Percentiles rank a stretch among this genome's conserved stretches.
phyloP scores from a whole-genome alignment of 2,113 vertebrate species.

The Fulmarus glacialis region DNA sequence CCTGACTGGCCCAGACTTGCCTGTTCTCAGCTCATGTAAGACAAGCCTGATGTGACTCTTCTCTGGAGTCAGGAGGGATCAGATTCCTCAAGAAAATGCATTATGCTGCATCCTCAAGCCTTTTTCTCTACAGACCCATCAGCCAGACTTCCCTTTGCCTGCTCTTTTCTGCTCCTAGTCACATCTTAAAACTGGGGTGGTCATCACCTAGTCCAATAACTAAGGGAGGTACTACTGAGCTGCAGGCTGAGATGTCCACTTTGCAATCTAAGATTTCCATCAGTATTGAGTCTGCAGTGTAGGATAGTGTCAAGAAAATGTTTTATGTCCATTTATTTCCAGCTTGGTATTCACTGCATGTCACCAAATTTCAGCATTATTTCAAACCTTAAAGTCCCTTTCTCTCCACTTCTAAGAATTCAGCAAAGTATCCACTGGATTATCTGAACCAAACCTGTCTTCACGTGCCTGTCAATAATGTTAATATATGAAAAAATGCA shows the following conservation, averaged over 20 bases:
- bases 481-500: neutral
- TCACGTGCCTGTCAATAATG: neutral
- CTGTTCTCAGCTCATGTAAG: fast-evolving
- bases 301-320: neutral
- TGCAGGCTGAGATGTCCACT: neutral
- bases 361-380: neutral
- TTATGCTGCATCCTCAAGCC: neutral
- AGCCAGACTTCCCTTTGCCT: neutral
- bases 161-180: neutral
- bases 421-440: neutral
- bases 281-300: neutral
- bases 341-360: neutral
- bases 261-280: neutral
- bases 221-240: neutral
- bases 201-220: neutral
- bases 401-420: neutral
- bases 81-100: neutral
- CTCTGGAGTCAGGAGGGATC: neutral
- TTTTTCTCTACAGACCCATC: neutral
- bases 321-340: neutral
- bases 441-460: neutral
- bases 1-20: neutral
- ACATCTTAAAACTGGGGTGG: neutral
- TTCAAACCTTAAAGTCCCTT: neutral
- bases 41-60: neutral